Evolutionary conservation across 2,888 invertebrate genomes (phyloP).

Genomic region (Eledona agricola): DNA sequence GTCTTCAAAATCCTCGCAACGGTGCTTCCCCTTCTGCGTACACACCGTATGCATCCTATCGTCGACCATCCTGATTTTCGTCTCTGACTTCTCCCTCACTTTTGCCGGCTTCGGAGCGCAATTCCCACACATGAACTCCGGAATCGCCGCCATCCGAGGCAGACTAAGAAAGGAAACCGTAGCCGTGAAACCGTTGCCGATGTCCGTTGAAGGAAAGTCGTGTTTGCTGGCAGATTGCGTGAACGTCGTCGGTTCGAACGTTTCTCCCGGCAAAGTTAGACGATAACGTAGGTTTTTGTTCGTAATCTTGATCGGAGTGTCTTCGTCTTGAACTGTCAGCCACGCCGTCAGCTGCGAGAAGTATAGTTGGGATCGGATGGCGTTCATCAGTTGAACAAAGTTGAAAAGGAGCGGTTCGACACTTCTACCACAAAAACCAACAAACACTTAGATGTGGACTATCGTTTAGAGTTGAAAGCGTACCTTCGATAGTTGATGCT

Average conservation of each 20-base stretch:
- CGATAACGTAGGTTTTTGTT: conserved; percentile 70
- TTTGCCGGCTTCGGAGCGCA: conserved; percentile 55
- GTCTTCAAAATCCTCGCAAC: conserved; percentile 78
- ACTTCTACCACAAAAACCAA: conserved; percentile 58
- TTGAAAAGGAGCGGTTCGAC: conserved; percentile 64
- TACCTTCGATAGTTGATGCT: conserved; percentile 70
- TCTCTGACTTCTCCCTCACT: conserved; percentile 40
- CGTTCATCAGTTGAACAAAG: conserved; percentile 84
- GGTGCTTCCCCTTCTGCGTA: conserved; percentile 75
- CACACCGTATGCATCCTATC: conserved; percentile 77
- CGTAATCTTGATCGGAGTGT: conserved; percentile 43
- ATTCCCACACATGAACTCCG: conserved; percentile 67
- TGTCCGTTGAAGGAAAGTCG: conserved; percentile 75
- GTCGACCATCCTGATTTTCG: conserved; percentile 64
- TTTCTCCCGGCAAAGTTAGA: conserved; percentile 74
- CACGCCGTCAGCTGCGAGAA: conserved; percentile 97
- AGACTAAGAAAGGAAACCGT: conserved; percentile 73
- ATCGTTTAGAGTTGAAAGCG: conserved; percentile 41
- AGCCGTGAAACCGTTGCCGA: conserved; percentile 71
- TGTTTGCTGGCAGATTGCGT: conserved; percentile 70
- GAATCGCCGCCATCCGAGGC: conserved; percentile 78
- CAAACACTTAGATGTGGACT: neutral
- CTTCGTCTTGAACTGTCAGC: conserved; percentile 67
- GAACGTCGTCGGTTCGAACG: conserved; percentile 66
- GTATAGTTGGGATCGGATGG: conserved; percentile 92